Base-by-base conservation (phyloP, 2,113 vertebrate genomes). In the Proterorhinus semilunaris region DNA sequence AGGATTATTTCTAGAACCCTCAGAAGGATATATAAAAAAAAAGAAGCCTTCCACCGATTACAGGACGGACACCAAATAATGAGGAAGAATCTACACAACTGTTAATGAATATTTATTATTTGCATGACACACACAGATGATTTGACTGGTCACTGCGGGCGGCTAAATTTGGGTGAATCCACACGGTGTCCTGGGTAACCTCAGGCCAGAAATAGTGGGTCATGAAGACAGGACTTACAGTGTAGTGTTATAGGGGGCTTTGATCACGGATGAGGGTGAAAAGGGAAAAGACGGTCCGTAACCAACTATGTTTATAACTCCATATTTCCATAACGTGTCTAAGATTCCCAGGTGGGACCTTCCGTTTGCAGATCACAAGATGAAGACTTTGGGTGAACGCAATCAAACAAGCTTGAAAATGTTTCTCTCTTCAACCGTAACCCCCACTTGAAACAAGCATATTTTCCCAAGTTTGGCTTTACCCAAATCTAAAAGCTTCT, bases 31-130 rank as follows among this genome's bases (percentile, higher is more conserved):
- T 36, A 36, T 36, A 36, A 4, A 55, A 7, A 51, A 55, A 55
- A 77, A 81, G 87, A 79, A 7, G 86, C 83, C 80, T 74, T 72
- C 72, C 62, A 65, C 75, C 78, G 83, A 90, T 91, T 83, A 86
- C 82, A 84, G 83, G 75, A 79, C 79, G 74, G 69, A 88, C 88
- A 83, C 79, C 81, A 86, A 86, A 90, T 88, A 87, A 92, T 90
- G 88, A 87, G 16, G 57, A 87, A 84, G 83, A 83, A 90, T 87
- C 82, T 55, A 50, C 83, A 71, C 74, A 84, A 81, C 84, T 90
- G 83, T 87, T 87, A 89, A 90, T 89, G 89, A 90, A 91, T 92
- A 92, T 92, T 91, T 91, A 90, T 88, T 91, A 89, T 92, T 92
- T 92, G 86, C 78, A 74, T 76, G 77, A 83, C 79, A 86, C 88